Evolutionary conservation across 1,140 invertebrate species (phyloP).

Genomic region (Papilio helenus): DNA sequence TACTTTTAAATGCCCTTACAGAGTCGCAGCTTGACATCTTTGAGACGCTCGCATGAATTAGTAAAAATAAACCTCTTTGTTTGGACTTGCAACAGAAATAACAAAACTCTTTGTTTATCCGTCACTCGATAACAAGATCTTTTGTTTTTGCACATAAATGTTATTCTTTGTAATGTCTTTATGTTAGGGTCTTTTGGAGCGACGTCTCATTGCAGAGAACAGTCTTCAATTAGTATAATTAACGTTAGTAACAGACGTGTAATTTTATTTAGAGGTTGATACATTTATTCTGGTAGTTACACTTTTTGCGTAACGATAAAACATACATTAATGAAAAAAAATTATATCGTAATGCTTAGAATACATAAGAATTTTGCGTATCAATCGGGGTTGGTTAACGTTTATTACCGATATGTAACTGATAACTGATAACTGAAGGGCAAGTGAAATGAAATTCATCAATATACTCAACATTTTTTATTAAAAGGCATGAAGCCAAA

Average conservation of each 20-base stretch:
- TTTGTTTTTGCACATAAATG: conserved; percentile 20
- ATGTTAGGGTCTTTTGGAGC: background rate
- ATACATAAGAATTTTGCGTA: too few relatives aligned
- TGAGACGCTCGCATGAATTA: conserved; percentile 10
- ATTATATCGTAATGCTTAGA: too few relatives aligned
- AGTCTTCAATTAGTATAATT: conserved; percentile 8
- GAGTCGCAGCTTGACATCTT: conserved; percentile 7
- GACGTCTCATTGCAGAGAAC: background rate
- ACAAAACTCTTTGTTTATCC: conserved; percentile 30
- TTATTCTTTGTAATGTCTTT: conserved; percentile 16
- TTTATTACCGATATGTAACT: too few relatives aligned
- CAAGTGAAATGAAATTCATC: background rate
- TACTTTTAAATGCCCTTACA: background rate
- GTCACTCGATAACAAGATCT: conserved; percentile 28
- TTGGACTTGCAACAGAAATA: conserved; percentile 7
- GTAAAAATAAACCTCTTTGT: conserved; percentile 38
- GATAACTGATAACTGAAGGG: too few relatives aligned
- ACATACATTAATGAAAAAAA: background rate
- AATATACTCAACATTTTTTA: background rate
- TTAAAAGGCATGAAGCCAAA: background rate
- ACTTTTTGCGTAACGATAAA: background rate
- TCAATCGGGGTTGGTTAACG: too few relatives aligned
- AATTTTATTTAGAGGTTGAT: background rate
- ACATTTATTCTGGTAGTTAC: background rate
- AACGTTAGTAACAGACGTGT: background rate